A percentile compares a stretch with the other conserved stretches of the same genome.
These are phyloP conservation scores for Leptobrachium ailaonicum DNA, from an alignment of 2,113 vertebrate genomes.

Conservation along the genomic window DNA sequence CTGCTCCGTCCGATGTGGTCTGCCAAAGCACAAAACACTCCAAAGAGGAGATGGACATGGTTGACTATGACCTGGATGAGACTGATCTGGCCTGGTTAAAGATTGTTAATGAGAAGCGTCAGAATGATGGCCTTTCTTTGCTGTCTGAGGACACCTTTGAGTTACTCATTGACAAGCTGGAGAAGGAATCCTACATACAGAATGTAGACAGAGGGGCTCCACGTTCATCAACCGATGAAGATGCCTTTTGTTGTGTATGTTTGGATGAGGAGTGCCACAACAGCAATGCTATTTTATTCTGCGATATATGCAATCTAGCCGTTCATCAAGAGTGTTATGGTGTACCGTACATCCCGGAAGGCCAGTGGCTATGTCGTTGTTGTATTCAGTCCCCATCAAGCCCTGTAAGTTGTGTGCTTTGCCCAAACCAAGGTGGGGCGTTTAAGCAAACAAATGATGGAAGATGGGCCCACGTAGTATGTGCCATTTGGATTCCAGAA, in stretches of 20 bases:
- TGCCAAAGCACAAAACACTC: slow-evolving; percentile 90
- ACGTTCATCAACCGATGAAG: slow-evolving; percentile 86
- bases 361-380: slow-evolving; percentile 97
- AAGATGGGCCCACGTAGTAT: slow-evolving; percentile 94
- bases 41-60: slow-evolving; percentile 80
- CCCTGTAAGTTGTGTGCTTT: slow-evolving; percentile 92
- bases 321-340: slow-evolving; percentile 98
- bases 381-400: slow-evolving; percentile 92
- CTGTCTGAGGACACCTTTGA: slow-evolving; percentile 88
- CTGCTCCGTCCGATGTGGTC: slow-evolving; percentile 79
- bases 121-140: slow-evolving; percentile 74
- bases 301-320: slow-evolving; percentile 95
- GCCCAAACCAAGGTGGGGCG: slow-evolving; percentile 92
- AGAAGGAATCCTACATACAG: slow-evolving; percentile 92
- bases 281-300: slow-evolving; percentile 97
- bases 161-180: slow-evolving; percentile 86
- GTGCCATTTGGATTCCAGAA: slow-evolving; percentile 98
- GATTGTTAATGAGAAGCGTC: slow-evolving; percentile 86
- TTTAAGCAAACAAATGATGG: slow-evolving; percentile 97
- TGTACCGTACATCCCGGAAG: slow-evolving; percentile 94
- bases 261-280: slow-evolving; percentile 98
- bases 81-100: slow-evolving; percentile 93
- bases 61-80: slow-evolving; percentile 98
- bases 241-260: slow-evolving; percentile 97
- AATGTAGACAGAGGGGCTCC: slow-evolving; percentile 80